Base-by-base conservation (phyloP, 2,888 invertebrate genomes). In the Pardosa pseudoannulata region DNA sequence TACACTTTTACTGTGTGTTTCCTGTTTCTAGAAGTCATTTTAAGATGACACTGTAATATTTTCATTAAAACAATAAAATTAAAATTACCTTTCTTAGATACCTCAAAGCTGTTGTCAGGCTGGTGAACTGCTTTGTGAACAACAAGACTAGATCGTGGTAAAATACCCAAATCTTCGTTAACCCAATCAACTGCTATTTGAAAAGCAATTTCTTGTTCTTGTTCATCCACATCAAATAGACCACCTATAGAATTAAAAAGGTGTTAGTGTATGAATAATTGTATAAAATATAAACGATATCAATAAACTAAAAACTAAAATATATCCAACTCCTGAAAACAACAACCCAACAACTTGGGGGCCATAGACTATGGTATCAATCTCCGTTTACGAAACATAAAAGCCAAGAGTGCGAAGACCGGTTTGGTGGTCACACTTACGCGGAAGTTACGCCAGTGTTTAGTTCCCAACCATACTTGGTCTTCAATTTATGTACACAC, bases 171-270 rank as follows among this genome's bases (percentile, higher is more conserved):
- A 23, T 85, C 79, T 39, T 79, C 78, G 27, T 88, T 88, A 3
- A 88, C 73, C 36, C 79, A 72, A 19, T 87, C 83, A 11, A 79
- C 75, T 16, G 83, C 87, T 1, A 82, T 79, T n/a, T 79, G 79
- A 23, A 87, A 88, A 2, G 73, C 68, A n/a, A 73, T n/a, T n/a
- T 87, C 76, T 46, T 88, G 88, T 31, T 88, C 81, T 0, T 46
- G 11, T 62, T 88, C 87, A 16, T 75, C 50, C n/a, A 79, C 32
- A 28, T 82, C 88, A 67, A 88, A 88, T 9, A 88, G 46, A 41
- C 86, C 87, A 29, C 88, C 88, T 83, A 23, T 19, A 5, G 3
- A 56, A 16, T n/a, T n/a, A 23, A 23, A 23, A 56, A 46, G 16
- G 2, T 36, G 11, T n/a, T n/a, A n/a, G n/a, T n/a, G n/a, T n/a